Evolutionary conservation across 2,113 vertebrate species (phyloP).

Genomic region (Rutilus rutilus): DNA sequence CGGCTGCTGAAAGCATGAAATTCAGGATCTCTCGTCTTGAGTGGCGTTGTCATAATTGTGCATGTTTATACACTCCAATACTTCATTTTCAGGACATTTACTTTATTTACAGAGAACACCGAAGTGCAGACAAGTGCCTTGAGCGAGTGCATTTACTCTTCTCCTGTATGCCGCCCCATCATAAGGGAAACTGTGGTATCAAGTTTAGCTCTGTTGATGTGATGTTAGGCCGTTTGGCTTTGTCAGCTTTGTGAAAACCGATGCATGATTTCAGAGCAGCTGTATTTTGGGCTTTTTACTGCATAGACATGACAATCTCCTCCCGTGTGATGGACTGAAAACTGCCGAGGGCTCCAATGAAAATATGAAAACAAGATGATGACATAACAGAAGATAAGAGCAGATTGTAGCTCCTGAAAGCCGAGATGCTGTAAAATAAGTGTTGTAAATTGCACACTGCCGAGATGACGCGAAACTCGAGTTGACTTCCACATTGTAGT

Average conservation of each 20-base stretch:
- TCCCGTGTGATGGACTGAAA: not conserved
- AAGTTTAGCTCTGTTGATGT: conserved; percentile 12
- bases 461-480: conserved; percentile 51
- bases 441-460: conserved; percentile 1
- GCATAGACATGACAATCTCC: not conserved
- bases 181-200: not conserved
- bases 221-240: not conserved
- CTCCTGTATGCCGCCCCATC: not conserved
- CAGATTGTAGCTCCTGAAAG: conserved; percentile 27
- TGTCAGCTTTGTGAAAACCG: not conserved
- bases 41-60: no score
- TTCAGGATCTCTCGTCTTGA: no score
- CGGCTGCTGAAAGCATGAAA: no score
- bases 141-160: not conserved
- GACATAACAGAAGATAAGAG: conserved; percentile 31
- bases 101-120: not conserved
- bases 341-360: not conserved
- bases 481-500: conserved; percentile 41
- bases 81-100: no score
- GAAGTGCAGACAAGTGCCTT: not conserved
- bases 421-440: conserved; percentile 17
- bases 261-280: conserved; percentile 2
- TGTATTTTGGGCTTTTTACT: not conserved
- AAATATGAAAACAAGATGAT: conserved; percentile 22
- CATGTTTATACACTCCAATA: no score